Base-by-base conservation (phyloP, 1,140 invertebrate species). In the Nautilus pompilius region DNA sequence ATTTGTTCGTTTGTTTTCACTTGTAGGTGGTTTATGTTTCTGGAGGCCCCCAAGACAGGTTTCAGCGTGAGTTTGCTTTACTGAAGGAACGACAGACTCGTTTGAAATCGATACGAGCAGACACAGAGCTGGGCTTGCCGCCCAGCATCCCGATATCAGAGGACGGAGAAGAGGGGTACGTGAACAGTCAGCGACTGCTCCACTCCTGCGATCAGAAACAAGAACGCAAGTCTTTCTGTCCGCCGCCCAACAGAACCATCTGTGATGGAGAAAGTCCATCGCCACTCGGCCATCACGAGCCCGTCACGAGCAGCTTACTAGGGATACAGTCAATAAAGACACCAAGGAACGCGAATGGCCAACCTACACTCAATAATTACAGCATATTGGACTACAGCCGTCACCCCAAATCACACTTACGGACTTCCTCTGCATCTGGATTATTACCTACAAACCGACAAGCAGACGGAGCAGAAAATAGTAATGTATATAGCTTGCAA, bases 231-330 rank as follows among this genome's bases (percentile, higher is more conserved):
- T 88, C 88, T 69, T 87, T 90, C 66, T 84, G 88, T 67, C 87
- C 89, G 60, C 89, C 89, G 29, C 89, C 89, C 22, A 90, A 90
- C 71, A 85, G 87, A 71, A 90, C 88, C 36, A 87, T 89, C 30
- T 87, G 87, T 72, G 88, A 89, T 68, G 86, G 87, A 63, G 87
- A 89, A 69, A 87, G 86, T 66, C 87, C 87, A 55, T 88, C 88
- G 30, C 87, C 87, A 22, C 29, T 53, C 13, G 26, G 26, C 17
- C 49, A 53, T 53, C 13, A 22, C 13, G 24, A 22, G 4, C 17
- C 49, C 5, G 8, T 28, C 26, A 5, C 49, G 24, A 53, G 29
- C 49, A 26, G 49, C 49, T 53, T 53, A 28, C 49, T 53, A 3
- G 49, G 20, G 17, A 6, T 53, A 22, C n/a, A 22, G 17, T 5